Conservation (phyloP, 2,113 vertebrate species). For the Zosterops borbonicus region DNA sequence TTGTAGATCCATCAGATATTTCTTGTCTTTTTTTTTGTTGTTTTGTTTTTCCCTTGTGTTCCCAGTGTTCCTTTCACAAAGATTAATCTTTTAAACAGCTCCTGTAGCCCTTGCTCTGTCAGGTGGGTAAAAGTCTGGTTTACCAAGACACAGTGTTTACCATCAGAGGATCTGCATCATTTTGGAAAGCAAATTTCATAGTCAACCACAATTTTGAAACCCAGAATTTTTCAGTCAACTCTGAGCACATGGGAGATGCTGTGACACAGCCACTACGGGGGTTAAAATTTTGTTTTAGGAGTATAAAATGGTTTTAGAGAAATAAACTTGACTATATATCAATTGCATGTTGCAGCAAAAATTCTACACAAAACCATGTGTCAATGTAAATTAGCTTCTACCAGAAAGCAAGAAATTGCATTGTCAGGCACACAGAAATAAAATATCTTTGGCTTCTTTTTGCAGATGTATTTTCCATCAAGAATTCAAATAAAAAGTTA, state of each 20-base stretch:
- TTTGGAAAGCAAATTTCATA: background rate
- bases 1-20: background rate
- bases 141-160: background rate
- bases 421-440: background rate
- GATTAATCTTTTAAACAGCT: constrained; percentile 26
- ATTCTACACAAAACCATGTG: background rate
- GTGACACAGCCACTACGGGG: background rate
- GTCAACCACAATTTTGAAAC: background rate
- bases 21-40: background rate
- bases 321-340: background rate
- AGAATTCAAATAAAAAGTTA: background rate
- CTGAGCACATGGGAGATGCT: background rate
- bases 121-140: background rate
- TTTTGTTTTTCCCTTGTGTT: background rate
- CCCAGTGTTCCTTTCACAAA: background rate
- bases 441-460: background rate
- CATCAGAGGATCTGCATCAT: background rate
- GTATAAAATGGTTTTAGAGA: background rate
- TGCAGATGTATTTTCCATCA: background rate
- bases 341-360: background rate
- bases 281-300: background rate
- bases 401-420: background rate
- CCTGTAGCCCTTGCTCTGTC: background rate
- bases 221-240: background rate
- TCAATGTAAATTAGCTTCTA: background rate